Conservation (phyloP, 2,113 vertebrate species). For the Oceanodroma tethys region DNA sequence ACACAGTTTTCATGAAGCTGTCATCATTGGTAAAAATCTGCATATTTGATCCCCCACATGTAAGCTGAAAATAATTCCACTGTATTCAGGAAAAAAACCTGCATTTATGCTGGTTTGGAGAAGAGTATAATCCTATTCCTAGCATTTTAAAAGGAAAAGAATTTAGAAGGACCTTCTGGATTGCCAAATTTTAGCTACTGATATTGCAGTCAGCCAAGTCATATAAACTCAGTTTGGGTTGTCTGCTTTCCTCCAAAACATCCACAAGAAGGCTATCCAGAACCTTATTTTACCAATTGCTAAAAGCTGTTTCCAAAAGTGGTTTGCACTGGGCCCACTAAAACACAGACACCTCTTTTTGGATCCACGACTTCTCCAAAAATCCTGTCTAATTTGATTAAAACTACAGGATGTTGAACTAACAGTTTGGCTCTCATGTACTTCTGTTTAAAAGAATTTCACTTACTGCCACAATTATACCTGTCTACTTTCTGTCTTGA, state of each 20-base stretch:
- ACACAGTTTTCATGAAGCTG: not conserved
- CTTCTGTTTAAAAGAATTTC: not conserved
- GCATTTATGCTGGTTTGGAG: not conserved
- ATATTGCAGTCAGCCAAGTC: not conserved
- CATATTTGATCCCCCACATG: not conserved
- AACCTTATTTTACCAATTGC: not conserved
- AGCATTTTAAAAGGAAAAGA: not conserved
- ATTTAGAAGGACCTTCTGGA: not conserved
- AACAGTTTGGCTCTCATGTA: not conserved
- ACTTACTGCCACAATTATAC: not conserved
- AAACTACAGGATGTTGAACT: not conserved
- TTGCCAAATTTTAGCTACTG: not conserved
- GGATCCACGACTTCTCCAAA: not conserved
- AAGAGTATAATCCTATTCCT: not conserved
- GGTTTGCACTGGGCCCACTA: not conserved
- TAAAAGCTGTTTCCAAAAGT: not conserved
- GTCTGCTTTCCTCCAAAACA: not conserved
- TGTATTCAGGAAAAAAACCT: not conserved
- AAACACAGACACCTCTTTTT: not conserved
- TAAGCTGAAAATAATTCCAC: not conserved
- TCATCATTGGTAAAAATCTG: not conserved
- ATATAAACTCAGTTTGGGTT: not conserved
- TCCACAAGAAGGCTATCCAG: not conserved
- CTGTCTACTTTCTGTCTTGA: not conserved
- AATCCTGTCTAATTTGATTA: not conserved